A percentile compares a stretch with the other conserved stretches of the same genome.
Conservation (phyloP, 2,888 invertebrate genomes). For the Papilio elwesi region DNA sequence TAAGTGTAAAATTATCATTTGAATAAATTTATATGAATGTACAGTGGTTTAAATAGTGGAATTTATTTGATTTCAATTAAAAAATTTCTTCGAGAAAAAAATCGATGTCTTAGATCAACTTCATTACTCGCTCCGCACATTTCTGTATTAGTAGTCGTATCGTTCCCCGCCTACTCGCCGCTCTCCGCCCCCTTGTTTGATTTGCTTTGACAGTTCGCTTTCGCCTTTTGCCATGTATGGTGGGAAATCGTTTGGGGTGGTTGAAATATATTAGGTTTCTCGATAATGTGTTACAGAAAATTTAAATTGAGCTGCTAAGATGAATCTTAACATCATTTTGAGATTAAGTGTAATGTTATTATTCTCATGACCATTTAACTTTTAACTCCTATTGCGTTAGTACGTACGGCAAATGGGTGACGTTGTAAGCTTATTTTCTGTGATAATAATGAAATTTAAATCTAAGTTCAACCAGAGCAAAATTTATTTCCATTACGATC, state of each 20-base stretch:
- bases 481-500: constrained; percentile 75
- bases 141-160: not conserved
- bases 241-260: constrained; percentile 50
- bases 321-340: constrained; percentile 63
- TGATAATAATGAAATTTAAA: constrained; percentile 82
- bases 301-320: constrained; percentile 70
- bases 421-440: constrained; percentile 80
- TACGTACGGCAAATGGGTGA: constrained; percentile 72
- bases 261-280: constrained; percentile 40
- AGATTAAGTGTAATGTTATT: constrained; percentile 60
- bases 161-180: not conserved
- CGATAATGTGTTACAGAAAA: constrained; percentile 55
- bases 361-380: constrained; percentile 74
- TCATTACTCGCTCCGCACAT: too few species aligned
- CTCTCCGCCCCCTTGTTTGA: constrained; percentile 1
- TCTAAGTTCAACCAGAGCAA: constrained; percentile 80
- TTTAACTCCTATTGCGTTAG: constrained; percentile 54
- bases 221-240: constrained; percentile 47
- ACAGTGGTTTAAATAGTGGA: too few species aligned
- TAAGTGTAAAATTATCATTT: too few species aligned
- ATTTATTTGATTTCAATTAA: too few species aligned
- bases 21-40: too few species aligned
- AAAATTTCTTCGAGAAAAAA: too few species aligned
- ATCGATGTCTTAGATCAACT: too few species aligned
- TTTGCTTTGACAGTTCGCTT: constrained; percentile 32